Evolutionary conservation across 2,888 invertebrate species (phyloP).

Genomic region (Muschampia plurimacula): DNA sequence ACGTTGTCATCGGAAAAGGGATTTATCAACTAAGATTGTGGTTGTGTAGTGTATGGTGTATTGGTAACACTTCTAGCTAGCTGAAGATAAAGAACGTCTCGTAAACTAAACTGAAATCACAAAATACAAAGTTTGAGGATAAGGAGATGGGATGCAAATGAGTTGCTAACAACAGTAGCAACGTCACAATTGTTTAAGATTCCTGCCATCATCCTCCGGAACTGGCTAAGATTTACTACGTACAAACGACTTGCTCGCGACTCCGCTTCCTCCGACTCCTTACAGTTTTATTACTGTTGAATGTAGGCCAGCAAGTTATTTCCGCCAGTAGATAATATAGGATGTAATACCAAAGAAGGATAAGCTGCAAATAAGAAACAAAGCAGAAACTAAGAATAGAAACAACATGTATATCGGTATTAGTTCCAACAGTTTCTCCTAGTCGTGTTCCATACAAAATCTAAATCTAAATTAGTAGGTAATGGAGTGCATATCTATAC

Average conservation of each 20-base stretch:
- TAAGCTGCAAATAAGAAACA: neutral
- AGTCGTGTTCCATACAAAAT: too few species aligned
- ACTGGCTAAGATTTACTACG: slow-evolving; percentile 29
- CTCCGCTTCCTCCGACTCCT: slow-evolving; percentile 26
- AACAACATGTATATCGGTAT: neutral
- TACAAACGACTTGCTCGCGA: slow-evolving; percentile 19
- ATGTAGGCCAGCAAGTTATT: slow-evolving; percentile 35
- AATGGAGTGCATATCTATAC: too few species aligned
- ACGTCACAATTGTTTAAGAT: neutral
- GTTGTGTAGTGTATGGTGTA: too few species aligned
- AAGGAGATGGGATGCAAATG: neutral
- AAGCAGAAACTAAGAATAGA: neutral
- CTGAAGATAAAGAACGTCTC: neutral
- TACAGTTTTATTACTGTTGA: slow-evolving; percentile 31
- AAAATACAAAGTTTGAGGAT: neutral
- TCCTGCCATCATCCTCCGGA: slow-evolving; percentile 34
- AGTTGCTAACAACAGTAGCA: neutral
- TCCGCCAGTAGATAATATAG: slow-evolving; percentile 26
- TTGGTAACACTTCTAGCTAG: neutral
- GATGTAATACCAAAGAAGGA: slow-evolving; percentile 3
- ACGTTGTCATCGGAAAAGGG: too few species aligned
- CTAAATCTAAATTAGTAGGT: too few species aligned
- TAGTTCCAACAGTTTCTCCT: too few species aligned
- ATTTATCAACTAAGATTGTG: too few species aligned
- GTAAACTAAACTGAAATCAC: neutral